Conservation (phyloP, 2,888 invertebrate species). For the Standfussiana lucernea region DNA sequence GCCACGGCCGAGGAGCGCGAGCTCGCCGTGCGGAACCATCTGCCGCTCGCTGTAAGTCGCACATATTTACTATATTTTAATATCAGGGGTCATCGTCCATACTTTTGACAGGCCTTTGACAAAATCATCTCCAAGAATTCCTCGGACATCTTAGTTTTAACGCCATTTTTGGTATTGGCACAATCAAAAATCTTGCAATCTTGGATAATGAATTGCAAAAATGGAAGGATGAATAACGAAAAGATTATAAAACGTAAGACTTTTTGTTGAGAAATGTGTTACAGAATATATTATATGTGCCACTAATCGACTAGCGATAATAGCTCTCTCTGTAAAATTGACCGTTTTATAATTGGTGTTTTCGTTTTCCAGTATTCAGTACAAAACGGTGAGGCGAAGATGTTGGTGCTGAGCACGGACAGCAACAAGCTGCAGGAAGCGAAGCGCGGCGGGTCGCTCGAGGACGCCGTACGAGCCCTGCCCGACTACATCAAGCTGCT, state of each 20-base stretch:
- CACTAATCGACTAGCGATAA: background rate
- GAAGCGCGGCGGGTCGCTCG: slow-evolving; percentile 81
- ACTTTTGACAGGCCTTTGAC: background rate
- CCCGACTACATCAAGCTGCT: slow-evolving; percentile 88
- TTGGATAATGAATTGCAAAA: background rate
- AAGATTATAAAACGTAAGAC: background rate
- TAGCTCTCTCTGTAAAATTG: background rate
- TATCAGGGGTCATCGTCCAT: background rate
- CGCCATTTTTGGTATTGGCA: background rate
- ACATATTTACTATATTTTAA: background rate
- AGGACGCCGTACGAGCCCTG: slow-evolving; percentile 86
- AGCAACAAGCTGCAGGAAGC: slow-evolving; percentile 84
- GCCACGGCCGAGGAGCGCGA: slow-evolving; percentile 87
- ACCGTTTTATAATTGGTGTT: background rate
- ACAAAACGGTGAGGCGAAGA: slow-evolving; percentile 88
- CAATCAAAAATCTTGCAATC: background rate
- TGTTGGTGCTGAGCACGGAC: slow-evolving; percentile 86
- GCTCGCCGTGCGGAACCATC: slow-evolving; percentile 79
- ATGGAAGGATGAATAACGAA: background rate
- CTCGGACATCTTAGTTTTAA: background rate
- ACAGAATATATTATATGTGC: background rate
- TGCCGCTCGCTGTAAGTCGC: slow-evolving; percentile 83
- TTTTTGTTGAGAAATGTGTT: no score
- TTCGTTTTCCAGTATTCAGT: slow-evolving; percentile 82
- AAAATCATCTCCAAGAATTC: background rate